Conservation (phyloP, 2,888 invertebrate species). For the Metallyticus violacea region DNA sequence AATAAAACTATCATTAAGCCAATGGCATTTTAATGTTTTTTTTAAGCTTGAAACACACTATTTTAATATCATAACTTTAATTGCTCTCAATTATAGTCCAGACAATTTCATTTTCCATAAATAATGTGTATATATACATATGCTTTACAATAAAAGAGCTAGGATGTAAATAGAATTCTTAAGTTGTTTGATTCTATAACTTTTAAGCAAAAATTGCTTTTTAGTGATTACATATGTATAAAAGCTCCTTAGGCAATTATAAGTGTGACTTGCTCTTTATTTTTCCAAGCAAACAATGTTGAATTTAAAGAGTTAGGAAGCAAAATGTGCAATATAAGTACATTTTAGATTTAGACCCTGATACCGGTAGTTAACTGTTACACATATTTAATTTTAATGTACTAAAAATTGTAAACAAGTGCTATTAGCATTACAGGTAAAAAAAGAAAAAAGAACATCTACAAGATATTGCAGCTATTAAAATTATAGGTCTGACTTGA, state of each 20-base stretch:
- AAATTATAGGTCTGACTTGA: too few species aligned
- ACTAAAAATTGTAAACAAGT: background rate
- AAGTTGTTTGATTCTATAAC: background rate
- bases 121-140: background rate
- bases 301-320: background rate
- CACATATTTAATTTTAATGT: background rate
- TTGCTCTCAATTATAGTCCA: background rate
- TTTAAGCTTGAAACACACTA: background rate
- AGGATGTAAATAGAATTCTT: too few species aligned
- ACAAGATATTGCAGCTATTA: too few species aligned
- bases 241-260: background rate
- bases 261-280: background rate
- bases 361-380: background rate
- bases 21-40: background rate
- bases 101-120: background rate
- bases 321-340: background rate
- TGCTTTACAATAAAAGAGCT: background rate
- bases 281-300: background rate
- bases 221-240: background rate
- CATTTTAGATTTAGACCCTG: background rate
- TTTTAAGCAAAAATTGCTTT: background rate
- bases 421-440: too few species aligned
- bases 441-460: too few species aligned
- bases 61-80: background rate
- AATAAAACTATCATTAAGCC: background rate